A percentile compares a stretch with the other conserved stretches of the same genome.
These are phyloP conservation scores for Biston betularia DNA, from an alignment of 2,888 invertebrate species.

Conservation along the genomic window DNA sequence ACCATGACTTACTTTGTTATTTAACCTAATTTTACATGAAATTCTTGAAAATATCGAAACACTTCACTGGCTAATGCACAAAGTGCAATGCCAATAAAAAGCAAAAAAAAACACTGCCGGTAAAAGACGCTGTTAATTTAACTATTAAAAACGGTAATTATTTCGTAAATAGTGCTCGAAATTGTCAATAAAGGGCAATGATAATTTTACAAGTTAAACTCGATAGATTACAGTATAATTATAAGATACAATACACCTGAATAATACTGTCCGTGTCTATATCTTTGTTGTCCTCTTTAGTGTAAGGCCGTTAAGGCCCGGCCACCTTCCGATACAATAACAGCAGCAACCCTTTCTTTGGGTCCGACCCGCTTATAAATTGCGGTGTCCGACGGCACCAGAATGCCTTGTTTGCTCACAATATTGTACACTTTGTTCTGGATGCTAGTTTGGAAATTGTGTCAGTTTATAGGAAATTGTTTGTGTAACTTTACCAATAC, in stretches of 20 bases:
- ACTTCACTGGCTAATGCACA: no score
- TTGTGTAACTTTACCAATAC: slow-evolving; percentile 13
- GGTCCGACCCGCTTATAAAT: slow-evolving; percentile 72
- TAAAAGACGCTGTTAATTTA: no score
- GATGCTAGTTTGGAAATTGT: slow-evolving; percentile 33
- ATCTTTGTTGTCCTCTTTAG: slow-evolving; percentile 32
- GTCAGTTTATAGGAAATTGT: slow-evolving; percentile 19
- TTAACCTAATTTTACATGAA: no score
- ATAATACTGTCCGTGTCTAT: slow-evolving; percentile 42
- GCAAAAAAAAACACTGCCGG: no score
- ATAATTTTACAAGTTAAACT: no score
- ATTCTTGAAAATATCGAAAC: no score
- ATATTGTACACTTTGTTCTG: slow-evolving; percentile 58
- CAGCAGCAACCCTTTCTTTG: slow-evolving; percentile 79
- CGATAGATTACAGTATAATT: no score
- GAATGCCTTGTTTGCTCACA: slow-evolving; percentile 62
- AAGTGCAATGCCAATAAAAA: no score
- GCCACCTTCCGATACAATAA: slow-evolving; percentile 85
- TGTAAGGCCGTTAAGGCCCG: slow-evolving; percentile 74
- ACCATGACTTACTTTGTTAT: no score
- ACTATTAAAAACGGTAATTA: no score
- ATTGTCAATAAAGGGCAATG: no score
- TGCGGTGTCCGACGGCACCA: slow-evolving; percentile 78
- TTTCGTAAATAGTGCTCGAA: no score
- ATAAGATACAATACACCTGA: neutral